phyloP scores from a whole-genome alignment of 2,888 invertebrate species.

The Rhagonycha fulva region DNA sequence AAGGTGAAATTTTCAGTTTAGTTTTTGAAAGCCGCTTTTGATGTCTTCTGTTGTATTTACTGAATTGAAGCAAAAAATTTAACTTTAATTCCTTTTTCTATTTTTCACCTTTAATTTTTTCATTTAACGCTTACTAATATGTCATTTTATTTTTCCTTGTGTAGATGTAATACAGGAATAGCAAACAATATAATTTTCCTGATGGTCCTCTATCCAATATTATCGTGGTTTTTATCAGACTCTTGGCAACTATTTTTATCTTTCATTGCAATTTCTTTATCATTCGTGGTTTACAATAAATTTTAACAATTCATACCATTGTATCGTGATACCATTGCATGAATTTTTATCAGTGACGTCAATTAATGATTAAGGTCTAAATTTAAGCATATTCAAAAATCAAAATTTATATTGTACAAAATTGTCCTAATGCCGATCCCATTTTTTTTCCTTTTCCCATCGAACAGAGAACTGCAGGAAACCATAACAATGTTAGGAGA shows the following conservation, averaged over 20 bases:
- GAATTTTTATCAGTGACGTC: neutral
- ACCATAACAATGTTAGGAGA: constrained; percentile 47
- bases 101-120: neutral
- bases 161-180: constrained; percentile 43
- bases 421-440: constrained; percentile 23
- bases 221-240: constrained; percentile 39
- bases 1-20: no score
- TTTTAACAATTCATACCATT: constrained; percentile 8
- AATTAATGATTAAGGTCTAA: neutral
- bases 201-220: constrained; percentile 39
- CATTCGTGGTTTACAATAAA: constrained; percentile 20
- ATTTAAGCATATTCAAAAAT: neutral
- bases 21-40: neutral
- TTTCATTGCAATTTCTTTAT: constrained; percentile 34
- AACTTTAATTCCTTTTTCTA: neutral
- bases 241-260: constrained; percentile 33
- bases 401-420: neutral
- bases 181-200: constrained; percentile 36
- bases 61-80: neutral
- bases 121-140: constrained; percentile 26
- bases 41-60: neutral
- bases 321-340: constrained; percentile 11
- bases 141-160: constrained; percentile 32
- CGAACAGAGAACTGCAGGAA: constrained; percentile 57
- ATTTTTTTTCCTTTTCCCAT: constrained; percentile 37